phyloP scores from a whole-genome alignment of 2,888 invertebrate genomes.

The Diarsia dahlii region DNA sequence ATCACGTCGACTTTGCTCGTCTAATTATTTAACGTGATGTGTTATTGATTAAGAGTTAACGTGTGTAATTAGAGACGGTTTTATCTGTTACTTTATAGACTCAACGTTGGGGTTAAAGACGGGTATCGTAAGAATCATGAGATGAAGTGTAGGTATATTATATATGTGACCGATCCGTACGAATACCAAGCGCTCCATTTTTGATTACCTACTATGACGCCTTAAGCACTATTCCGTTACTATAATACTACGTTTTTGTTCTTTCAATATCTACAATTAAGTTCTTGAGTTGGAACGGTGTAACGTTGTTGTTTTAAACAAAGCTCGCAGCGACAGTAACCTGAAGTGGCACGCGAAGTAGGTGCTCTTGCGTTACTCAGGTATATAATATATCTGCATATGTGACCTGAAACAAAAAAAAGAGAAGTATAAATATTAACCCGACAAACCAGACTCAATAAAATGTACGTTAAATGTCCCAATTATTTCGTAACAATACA shows the following conservation, averaged over 20 bases:
- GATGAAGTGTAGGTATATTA: background rate
- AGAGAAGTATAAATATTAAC: background rate
- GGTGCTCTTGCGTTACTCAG: too few relatives aligned
- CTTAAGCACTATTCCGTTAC: too few relatives aligned
- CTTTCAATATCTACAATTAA: too few relatives aligned
- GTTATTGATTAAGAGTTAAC: constrained; percentile 4
- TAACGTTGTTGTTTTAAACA: too few relatives aligned
- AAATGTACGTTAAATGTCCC: background rate
- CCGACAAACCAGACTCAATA: background rate
- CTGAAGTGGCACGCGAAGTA: too few relatives aligned
- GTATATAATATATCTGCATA: too few relatives aligned
- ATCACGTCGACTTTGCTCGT: constrained; percentile 19
- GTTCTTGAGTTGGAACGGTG: too few relatives aligned
- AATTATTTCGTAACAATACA: constrained; percentile 9
- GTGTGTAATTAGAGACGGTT: background rate
- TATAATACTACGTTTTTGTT: too few relatives aligned
- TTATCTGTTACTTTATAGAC: constrained; percentile 1
- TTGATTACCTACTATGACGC: too few relatives aligned
- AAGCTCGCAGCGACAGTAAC: too few relatives aligned
- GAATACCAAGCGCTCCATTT: too few relatives aligned
- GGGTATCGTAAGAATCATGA: background rate
- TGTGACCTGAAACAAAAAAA: background rate
- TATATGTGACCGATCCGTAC: too few relatives aligned
- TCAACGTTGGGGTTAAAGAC: background rate
- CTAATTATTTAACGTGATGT: constrained; percentile 7